A percentile compares a stretch with the other conserved stretches of the same genome.
phyloP scores from a whole-genome alignment of 2,797 vertebrate genomes.

The Hemibagrus guttatus region DNA sequence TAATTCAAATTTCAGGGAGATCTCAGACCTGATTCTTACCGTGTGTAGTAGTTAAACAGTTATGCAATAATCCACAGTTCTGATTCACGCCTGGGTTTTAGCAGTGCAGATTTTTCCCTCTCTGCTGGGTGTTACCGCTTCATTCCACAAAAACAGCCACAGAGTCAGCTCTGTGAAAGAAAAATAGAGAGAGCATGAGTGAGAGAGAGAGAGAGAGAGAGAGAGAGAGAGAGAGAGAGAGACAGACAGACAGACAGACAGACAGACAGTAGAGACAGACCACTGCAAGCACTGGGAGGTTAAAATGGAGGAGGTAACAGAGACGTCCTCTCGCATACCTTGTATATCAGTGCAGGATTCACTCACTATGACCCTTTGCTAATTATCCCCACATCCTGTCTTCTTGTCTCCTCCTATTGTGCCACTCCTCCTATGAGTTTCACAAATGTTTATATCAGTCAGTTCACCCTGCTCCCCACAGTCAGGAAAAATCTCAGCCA shows the following conservation, averaged over 20 bases:
- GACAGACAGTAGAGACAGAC: not conserved
- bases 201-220: not conserved
- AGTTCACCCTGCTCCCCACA: not conserved
- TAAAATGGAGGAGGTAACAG: not conserved
- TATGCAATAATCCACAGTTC: conserved; percentile 7
- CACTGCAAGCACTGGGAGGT: not conserved
- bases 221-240: not conserved
- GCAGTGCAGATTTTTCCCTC: conserved; percentile 5
- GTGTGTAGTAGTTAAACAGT: not conserved
- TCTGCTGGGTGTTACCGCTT: conserved; percentile 33
- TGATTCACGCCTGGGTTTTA: not conserved
- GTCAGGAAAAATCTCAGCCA: not conserved
- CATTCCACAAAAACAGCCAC: conserved; percentile 10
- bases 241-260: not conserved
- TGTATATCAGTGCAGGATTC: not conserved
- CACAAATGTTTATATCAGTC: not conserved
- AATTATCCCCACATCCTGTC: conserved; percentile 31
- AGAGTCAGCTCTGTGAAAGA: not conserved
- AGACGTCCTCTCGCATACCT: not conserved
- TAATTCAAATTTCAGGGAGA: not conserved
- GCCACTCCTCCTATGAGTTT: not conserved
- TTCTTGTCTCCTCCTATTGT: conserved; percentile 4
- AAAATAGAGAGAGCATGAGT: not conserved
- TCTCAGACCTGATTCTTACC: not conserved
- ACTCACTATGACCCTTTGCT: not conserved